Base-by-base conservation (phyloP, 2,113 vertebrate genomes). In the Maccullochella peelii region DNA sequence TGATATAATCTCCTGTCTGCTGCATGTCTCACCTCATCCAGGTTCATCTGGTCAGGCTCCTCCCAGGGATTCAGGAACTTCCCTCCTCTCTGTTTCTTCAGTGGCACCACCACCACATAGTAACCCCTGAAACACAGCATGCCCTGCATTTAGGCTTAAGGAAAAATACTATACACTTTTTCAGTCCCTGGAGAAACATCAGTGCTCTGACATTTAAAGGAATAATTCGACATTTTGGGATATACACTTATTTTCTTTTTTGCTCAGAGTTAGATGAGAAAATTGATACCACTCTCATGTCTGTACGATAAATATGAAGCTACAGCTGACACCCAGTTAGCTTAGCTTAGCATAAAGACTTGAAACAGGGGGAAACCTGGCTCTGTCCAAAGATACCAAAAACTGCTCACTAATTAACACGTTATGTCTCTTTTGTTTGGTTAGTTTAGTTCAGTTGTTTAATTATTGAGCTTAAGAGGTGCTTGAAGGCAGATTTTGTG, bases 21-120 rank as follows among this genome's bases (percentile, higher is more conserved):
- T 52, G 30, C 14, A 11, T 7, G 27, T 52, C 79, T 89, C 95
- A 99, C 98, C 97, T 99, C 98, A 92, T 99, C 98, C 89, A 99
- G 91, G 93, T 99, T 98, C 97, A 99, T 99, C 92, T 99, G 98
- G 93, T 99, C 98, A 1, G 98, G 98, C 80, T 97, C 98, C 65
- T 97, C 96, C 97, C 97, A 98, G 4, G 95, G 96, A 88, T 98
- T 99, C 88, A 97, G 93, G 93, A 99, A 99, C 93, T 99, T 99
- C 75, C 98, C 98, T 77, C 91, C 93, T 93, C 97, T 96, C 90
- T 97, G 97, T 83, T 97, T 99, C 96, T 97, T 99, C 95, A 99
- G 96, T 72, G 98, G 98, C 88, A 99, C 96, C 93, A 99, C 98
- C 87, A 99, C 96, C 91, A 99, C 97, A 77, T 99, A 99, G 93